Percentiles rank a stretch among this genome's conserved stretches.
phyloP scores from a whole-genome alignment of 35 echinoderm and acorn worm genomes.

The Heliocidaris erythrogramma region DNA sequence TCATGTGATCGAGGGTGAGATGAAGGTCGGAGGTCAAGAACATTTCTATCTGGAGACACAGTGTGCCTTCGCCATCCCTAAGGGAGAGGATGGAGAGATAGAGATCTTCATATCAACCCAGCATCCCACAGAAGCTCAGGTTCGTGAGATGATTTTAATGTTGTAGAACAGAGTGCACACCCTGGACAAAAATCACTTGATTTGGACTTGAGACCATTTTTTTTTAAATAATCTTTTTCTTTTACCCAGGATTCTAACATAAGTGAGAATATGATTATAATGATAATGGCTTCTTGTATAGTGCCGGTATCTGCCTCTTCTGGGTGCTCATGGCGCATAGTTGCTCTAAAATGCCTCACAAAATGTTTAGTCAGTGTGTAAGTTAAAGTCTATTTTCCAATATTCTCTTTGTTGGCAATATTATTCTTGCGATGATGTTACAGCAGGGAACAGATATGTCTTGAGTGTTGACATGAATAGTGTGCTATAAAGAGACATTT shows the following conservation, averaged over 20 bases:
- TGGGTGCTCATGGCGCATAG: too few relatives aligned
- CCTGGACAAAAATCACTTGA: background rate
- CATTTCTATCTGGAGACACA: slow-evolving; percentile 84
- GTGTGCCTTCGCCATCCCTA: slow-evolving; percentile 51
- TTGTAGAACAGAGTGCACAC: too few relatives aligned
- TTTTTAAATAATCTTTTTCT: background rate
- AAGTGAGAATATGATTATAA: too few relatives aligned
- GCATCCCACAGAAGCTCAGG: slow-evolving; percentile 57
- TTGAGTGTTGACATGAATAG: too few relatives aligned
- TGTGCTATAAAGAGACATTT: too few relatives aligned
- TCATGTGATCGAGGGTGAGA: slow-evolving; percentile 70
- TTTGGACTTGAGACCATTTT: background rate
- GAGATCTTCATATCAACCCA: slow-evolving; percentile 64
- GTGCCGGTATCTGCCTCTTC: too few relatives aligned
- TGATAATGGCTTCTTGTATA: too few relatives aligned
- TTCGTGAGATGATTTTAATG: background rate
- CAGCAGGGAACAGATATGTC: background rate
- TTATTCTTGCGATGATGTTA: too few relatives aligned
- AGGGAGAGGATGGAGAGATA: slow-evolving; percentile 54
- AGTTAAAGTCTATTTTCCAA: too few relatives aligned
- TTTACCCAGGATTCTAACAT: background rate
- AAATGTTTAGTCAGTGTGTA: too few relatives aligned
- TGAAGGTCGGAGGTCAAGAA: slow-evolving; percentile 65
- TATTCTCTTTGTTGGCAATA: too few relatives aligned
- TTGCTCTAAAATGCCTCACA: too few relatives aligned